Evolutionary conservation across 2,113 vertebrate genomes (phyloP).

Genomic region (Stomatorhinus ivindoensis): DNA sequence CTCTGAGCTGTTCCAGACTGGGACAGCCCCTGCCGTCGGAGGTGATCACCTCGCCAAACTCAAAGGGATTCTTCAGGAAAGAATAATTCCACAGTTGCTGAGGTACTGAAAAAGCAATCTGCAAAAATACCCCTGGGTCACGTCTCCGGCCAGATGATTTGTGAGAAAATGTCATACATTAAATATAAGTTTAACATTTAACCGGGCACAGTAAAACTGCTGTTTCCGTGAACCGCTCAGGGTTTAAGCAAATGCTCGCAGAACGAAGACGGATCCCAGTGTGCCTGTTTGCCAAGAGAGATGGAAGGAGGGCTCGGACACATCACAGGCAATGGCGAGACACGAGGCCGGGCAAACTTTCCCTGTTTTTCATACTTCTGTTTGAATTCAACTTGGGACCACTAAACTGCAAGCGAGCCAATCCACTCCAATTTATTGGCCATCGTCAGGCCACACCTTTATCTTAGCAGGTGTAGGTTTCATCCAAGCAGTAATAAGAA

Average conservation of each 20-base stretch:
- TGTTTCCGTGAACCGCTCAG: conserved; percentile 58
- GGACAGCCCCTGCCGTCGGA: conserved; percentile 58
- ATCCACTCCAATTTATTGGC: conserved; percentile 28
- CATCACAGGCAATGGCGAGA: conserved; percentile 63
- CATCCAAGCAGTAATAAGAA: conserved; percentile 51
- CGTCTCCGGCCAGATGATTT: conserved; percentile 76
- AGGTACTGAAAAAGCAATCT: conserved; percentile 79
- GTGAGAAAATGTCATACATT: conserved; percentile 79
- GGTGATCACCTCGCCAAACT: conserved; percentile 65
- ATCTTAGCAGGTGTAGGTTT: conserved; percentile 57
- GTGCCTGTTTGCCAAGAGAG: conserved; percentile 46
- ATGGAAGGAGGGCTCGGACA: conserved; percentile 42
- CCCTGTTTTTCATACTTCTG: conserved; percentile 39
- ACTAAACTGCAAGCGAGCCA: conserved; percentile 21
- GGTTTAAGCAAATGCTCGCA: conserved; percentile 63
- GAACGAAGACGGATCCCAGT: conserved; percentile 52
- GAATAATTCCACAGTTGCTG: conserved; percentile 76
- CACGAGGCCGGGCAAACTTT: conserved; percentile 44
- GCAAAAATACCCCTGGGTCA: conserved; percentile 71
- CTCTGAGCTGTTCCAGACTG: conserved; percentile 55
- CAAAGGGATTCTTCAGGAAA: conserved; percentile 62
- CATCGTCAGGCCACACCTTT: conserved; percentile 22
- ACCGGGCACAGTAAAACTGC: conserved; percentile 71
- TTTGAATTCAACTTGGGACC: conserved; percentile 23
- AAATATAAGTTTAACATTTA: conserved; percentile 80